These are phyloP conservation scores for Isurus oxyrinchus DNA, from an alignment of 2,113 vertebrate species.

Conservation along the genomic window DNA sequence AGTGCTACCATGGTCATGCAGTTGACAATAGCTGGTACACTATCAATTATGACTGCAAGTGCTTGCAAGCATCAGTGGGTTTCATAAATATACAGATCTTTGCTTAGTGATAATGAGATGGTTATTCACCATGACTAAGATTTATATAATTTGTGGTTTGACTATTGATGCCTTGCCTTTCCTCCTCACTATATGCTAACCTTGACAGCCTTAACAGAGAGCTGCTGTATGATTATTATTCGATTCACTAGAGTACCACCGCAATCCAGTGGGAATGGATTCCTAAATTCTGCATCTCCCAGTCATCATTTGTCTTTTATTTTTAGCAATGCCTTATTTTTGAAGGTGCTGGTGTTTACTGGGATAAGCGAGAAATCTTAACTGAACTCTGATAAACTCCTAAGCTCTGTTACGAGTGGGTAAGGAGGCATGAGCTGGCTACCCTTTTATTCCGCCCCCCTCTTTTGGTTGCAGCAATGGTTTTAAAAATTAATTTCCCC, in stretches of 20 bases:
- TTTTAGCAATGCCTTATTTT: background rate
- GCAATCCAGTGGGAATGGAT: background rate
- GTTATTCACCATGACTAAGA: background rate
- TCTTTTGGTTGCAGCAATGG: no score
- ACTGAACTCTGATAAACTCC: background rate
- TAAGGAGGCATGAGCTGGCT: no score
- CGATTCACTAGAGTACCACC: background rate
- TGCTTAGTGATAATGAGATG: background rate
- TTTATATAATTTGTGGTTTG: background rate
- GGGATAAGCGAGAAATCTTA: background rate
- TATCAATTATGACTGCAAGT: background rate
- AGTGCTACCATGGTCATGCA: background rate
- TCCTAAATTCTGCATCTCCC: background rate
- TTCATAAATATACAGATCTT: background rate
- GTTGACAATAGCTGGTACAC: background rate
- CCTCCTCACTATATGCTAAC: background rate
- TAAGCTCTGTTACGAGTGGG: no score
- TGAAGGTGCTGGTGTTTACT: background rate
- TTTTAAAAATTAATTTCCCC: no score
- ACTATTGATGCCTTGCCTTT: background rate
- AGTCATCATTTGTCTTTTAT: background rate
- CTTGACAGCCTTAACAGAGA: background rate
- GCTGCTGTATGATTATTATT: background rate
- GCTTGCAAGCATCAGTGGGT: background rate
- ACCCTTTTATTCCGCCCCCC: no score